Evolutionary conservation across 37 sponge, comb jelly and placozoan species (phyloP).

Genomic region (Hexactinellida sp.): DNA sequence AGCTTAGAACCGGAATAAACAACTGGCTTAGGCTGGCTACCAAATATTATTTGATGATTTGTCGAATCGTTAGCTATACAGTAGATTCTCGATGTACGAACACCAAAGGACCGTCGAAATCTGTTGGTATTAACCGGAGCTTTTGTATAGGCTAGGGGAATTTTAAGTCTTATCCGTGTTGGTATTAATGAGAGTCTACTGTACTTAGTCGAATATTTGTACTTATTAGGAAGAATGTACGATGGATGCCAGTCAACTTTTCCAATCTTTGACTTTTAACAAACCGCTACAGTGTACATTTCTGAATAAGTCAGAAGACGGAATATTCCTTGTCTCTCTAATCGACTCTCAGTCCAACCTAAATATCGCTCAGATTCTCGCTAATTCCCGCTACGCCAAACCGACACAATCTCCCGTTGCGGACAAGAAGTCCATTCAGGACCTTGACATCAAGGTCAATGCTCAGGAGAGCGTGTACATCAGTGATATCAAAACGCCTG

Average conservation of each 20-base stretch:
- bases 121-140: too few relatives aligned
- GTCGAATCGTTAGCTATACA: too few relatives aligned
- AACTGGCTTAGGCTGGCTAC: too few relatives aligned
- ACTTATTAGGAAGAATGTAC: background rate
- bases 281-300: background rate
- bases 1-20: too few relatives aligned
- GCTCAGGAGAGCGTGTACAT: background rate
- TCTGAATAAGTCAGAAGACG: background rate
- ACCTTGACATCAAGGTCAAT: background rate
- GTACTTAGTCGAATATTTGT: too few relatives aligned
- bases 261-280: constrained; percentile 6
- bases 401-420: background rate
- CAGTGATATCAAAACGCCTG: background rate
- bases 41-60: too few relatives aligned
- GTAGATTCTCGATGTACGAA: too few relatives aligned
- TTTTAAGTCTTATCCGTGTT: too few relatives aligned
- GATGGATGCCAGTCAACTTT: background rate
- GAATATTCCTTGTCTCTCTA: background rate
- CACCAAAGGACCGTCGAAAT: too few relatives aligned
- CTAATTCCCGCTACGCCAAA: background rate
- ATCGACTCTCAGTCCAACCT: background rate
- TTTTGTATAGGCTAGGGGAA: too few relatives aligned
- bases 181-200: too few relatives aligned
- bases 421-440: background rate
- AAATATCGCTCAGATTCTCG: background rate